Evolutionary conservation across 1,140 invertebrate species (phyloP).

Genomic region (Globodera rostochiensis): DNA sequence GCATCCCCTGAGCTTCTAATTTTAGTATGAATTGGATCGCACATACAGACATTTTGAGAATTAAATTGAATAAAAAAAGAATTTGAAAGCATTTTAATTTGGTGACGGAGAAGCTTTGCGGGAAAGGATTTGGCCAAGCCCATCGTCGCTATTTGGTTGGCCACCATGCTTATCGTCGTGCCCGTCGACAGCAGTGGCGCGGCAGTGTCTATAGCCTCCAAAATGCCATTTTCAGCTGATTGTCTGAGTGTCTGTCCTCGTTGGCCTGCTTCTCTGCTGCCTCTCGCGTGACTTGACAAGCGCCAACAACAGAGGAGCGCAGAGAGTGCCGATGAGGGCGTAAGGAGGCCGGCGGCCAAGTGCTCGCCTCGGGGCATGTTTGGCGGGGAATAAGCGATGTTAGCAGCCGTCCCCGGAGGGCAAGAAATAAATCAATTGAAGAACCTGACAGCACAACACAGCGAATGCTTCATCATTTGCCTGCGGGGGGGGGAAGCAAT

Average conservation of each 20-base stretch:
- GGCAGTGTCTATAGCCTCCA: not conserved
- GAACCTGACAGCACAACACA: not conserved
- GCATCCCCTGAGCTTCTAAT: too few relatives aligned
- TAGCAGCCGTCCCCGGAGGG: slow-evolving; percentile 1
- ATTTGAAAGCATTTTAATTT: not conserved
- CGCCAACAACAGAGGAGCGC: too few relatives aligned
- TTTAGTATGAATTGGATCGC: too few relatives aligned
- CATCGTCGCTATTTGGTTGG: not conserved
- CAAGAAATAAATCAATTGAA: slow-evolving; percentile 1
- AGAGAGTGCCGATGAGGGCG: too few relatives aligned
- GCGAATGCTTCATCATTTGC: not conserved
- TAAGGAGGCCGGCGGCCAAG: too few relatives aligned
- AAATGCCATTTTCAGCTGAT: not conserved
- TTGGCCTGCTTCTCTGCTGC: not conserved
- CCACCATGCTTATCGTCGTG: not conserved
- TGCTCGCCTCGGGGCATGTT: not conserved
- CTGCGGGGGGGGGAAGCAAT: not conserved
- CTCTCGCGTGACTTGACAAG: not conserved
- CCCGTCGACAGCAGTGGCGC: not conserved
- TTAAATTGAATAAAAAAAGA: too few relatives aligned
- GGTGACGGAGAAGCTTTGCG: too few relatives aligned
- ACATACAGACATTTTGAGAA: too few relatives aligned
- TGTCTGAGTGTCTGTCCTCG: not conserved
- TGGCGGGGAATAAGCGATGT: not conserved
- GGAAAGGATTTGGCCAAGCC: not conserved